Percentiles rank a stretch among this genome's conserved stretches.
Evolutionary conservation across 2,888 invertebrate genomes (phyloP).

Genomic region (Amphiduros pacificus): DNA sequence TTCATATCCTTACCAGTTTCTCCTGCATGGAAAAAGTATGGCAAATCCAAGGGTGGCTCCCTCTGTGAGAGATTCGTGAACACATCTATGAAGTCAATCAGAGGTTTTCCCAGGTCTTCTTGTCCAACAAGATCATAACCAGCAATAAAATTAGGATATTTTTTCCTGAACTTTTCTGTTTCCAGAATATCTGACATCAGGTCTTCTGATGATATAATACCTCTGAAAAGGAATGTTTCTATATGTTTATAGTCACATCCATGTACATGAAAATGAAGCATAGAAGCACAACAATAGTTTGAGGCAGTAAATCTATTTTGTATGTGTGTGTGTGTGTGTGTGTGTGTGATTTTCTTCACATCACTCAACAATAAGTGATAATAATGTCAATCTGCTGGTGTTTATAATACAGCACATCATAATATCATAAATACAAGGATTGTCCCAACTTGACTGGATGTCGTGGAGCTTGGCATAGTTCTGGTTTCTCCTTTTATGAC

Average conservation of each 20-base stretch:
- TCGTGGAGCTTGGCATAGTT: too few relatives aligned
- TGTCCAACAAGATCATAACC: slow-evolving; percentile 55
- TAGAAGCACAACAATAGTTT: too few relatives aligned
- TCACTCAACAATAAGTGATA: background rate
- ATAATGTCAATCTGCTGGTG: background rate
- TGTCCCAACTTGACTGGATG: too few relatives aligned
- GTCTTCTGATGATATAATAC: background rate
- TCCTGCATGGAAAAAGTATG: slow-evolving; percentile 57
- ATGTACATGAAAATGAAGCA: too few relatives aligned
- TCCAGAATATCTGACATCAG: slow-evolving; percentile 12
- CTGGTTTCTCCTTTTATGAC: too few relatives aligned
- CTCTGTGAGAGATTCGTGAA: slow-evolving; percentile 43
- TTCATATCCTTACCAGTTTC: slow-evolving; percentile 57
- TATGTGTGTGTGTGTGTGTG: too few relatives aligned
- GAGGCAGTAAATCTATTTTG: too few relatives aligned
- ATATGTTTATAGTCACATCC: too few relatives aligned
- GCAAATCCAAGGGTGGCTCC: slow-evolving; percentile 39
- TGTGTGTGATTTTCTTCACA: background rate
- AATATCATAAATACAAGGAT: too few relatives aligned
- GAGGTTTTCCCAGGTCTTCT: slow-evolving; percentile 44
- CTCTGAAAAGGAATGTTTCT: background rate
- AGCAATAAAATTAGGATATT: slow-evolving; percentile 42
- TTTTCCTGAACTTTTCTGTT: slow-evolving; percentile 32
- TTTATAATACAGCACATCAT: too few relatives aligned
- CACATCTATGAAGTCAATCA: slow-evolving; percentile 41